Base-by-base conservation (phyloP, 2,888 invertebrate genomes). In the Halocaridina rubra region DNA sequence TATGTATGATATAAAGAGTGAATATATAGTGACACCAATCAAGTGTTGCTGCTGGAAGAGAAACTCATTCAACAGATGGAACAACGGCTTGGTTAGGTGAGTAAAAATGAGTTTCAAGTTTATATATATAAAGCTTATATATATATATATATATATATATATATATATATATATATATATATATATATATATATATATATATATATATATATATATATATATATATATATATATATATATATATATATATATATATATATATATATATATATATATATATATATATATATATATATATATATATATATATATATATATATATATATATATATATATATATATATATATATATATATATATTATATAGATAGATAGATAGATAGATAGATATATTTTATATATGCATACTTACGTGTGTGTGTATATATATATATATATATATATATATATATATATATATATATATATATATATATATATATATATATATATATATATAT, bases 401-500 rank as follows among this genome's bases (percentile, higher is more conserved):
- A 39, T 39, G 13, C 13, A 39, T 39, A 39, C 39, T 27, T 10
- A 10, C 24, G 19, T 33, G 19, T 30, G n/a, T 30, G 33, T 33
- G 27, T 29, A 75, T 29, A 57, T 57, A 57, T 27, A 75, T 53
- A 75, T 29, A 75, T 57, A 75, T 75, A 75, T 57, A 75, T 75
- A 75, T 53, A 53, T 57, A 75, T 29, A 75, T 29, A 53, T 75
- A 57, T 75, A 75, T 57, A 57, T 53, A 57, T 75, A 53, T 57
- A 75, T 57, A 75, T 57, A 53, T 29, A 53, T 27, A 75, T 29
- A 75, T 57, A 75, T 75, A 75, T 75, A 75, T 53, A 75, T 75
- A 75, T 46, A 39, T 53, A 39, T 39, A 74, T 22, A 39, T 74
- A 19, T 74, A 39, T 74, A 39, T 39, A 39, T 39, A 39, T 39